Percentiles rank a stretch among this genome's conserved stretches.
Evolutionary conservation across 2,888 invertebrate genomes (phyloP).

Genomic region (Phalera bucephala): DNA sequence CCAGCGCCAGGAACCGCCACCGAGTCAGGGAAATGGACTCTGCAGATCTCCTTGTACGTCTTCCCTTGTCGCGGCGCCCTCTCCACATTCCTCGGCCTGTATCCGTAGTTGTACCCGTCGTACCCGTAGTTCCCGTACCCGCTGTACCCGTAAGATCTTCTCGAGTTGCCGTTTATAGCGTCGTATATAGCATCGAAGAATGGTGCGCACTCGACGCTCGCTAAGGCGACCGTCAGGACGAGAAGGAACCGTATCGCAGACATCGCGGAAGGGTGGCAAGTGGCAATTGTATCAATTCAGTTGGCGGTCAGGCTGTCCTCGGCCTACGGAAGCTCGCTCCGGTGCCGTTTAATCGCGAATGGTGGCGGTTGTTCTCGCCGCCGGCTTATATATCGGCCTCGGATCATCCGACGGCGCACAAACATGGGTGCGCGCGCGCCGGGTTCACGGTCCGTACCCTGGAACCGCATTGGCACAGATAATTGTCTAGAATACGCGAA

Average conservation of each 20-base stretch:
- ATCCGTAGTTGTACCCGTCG: constrained; percentile 35
- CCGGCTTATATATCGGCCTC: constrained; percentile 80
- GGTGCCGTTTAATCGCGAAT: constrained; percentile 74
- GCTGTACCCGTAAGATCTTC: constrained; percentile 64
- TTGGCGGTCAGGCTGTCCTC: constrained; percentile 71
- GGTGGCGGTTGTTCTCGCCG: constrained; percentile 70
- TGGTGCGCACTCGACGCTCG: constrained; percentile 51
- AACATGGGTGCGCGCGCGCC: constrained; percentile 60
- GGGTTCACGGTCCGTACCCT: constrained; percentile 78
- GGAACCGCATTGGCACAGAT: constrained; percentile 61
- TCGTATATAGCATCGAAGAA: constrained; percentile 78
- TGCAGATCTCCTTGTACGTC: constrained; percentile 87
- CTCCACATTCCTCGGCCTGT: constrained; percentile 38
- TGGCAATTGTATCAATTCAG: constrained; percentile 69
- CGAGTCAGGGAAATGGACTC: constrained; percentile 85
- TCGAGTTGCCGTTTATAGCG: constrained; percentile 64
- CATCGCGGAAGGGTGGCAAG: constrained; percentile 72
- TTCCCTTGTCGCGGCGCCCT: constrained; percentile 65
- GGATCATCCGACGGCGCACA: constrained; percentile 72
- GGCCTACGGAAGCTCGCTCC: constrained; percentile 69
- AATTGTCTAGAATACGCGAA: constrained; percentile 49
- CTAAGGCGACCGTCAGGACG: constrained; percentile 43
- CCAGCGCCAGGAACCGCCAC: constrained; percentile 75
- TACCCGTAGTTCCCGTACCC: constrained; percentile 50
- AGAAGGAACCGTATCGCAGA: constrained; percentile 47